Evolutionary conservation across 1,140 invertebrate genomes (phyloP).

Genomic region (Cydia amplana): DNA sequence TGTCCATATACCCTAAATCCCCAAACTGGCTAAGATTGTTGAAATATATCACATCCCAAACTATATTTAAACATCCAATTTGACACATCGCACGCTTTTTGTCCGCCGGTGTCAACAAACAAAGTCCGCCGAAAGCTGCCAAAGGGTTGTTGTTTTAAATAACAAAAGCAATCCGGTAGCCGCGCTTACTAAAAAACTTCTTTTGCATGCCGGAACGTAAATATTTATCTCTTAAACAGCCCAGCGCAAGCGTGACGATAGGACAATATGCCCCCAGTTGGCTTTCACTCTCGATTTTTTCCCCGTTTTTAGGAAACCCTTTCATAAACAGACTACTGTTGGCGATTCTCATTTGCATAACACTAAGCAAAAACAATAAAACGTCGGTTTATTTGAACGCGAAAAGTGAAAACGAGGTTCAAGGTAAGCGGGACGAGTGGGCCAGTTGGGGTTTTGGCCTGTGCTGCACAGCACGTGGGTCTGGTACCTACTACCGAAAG

Average conservation of each 20-base stretch:
- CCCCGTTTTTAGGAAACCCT: constrained; percentile 68
- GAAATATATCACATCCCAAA: constrained; percentile 34
- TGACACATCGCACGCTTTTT: constrained; percentile 52
- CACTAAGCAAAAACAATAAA: constrained; percentile 71
- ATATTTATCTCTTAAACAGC: constrained; percentile 71
- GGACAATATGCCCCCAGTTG: constrained; percentile 69
- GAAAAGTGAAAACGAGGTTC: constrained; percentile 76
- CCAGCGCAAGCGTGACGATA: constrained; percentile 63
- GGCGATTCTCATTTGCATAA: constrained; percentile 73
- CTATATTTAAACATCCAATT: constrained; percentile 56
- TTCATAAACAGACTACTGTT: constrained; percentile 71
- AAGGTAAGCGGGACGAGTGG: constrained; percentile 54
- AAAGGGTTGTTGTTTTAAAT: constrained; percentile 65
- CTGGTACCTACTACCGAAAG: background rate
- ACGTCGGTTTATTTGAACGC: constrained; percentile 66
- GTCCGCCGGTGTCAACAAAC: constrained; percentile 56
- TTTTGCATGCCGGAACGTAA: constrained; percentile 75
- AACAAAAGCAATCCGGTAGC: constrained; percentile 74
- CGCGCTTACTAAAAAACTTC: constrained; percentile 62
- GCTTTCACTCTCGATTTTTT: constrained; percentile 76
- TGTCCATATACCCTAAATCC: background rate
- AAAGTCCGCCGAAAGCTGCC: constrained; percentile 51
- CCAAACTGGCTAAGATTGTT: background rate
- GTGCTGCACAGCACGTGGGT: constrained; percentile 59
- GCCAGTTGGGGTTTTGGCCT: constrained; percentile 65